phyloP scores from a whole-genome alignment of 2,797 vertebrate species.

The Eulemur rubriventer region DNA sequence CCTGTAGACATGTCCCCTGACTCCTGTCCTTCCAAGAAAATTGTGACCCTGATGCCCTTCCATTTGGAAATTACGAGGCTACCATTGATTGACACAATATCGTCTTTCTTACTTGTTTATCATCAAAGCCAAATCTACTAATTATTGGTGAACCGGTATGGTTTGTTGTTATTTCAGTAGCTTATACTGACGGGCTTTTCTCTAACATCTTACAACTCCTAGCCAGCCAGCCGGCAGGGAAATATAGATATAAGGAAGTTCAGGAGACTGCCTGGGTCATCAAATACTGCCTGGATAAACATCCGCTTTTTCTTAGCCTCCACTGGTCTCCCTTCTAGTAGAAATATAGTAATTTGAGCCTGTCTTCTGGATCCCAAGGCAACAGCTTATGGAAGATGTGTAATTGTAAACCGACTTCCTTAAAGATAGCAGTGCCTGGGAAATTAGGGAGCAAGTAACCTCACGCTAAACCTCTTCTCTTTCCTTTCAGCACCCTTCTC shows the following conservation, averaged over 20 bases:
- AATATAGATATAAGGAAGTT: background rate
- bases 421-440: slow-evolving; percentile 18
- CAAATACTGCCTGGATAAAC: background rate
- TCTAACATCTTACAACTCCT: background rate
- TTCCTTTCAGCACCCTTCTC: background rate
- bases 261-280: background rate
- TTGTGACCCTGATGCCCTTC: background rate
- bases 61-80: background rate
- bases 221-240: background rate
- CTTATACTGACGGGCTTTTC: background rate
- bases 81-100: background rate
- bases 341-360: slow-evolving; percentile 55
- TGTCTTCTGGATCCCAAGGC: background rate
- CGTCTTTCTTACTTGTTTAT: background rate
- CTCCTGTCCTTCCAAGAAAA: background rate
- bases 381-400: background rate
- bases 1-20: background rate
- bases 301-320: background rate
- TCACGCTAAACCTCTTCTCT: background rate
- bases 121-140: background rate
- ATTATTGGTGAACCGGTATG: background rate
- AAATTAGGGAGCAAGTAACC: background rate
- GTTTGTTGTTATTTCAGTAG: background rate
- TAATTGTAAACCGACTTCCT: slow-evolving; percentile 62
- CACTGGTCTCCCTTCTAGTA: background rate